These are phyloP conservation scores for Parotocinclus haroldoi DNA, from an alignment of 2,797 vertebrate species.

Conservation along the genomic window DNA sequence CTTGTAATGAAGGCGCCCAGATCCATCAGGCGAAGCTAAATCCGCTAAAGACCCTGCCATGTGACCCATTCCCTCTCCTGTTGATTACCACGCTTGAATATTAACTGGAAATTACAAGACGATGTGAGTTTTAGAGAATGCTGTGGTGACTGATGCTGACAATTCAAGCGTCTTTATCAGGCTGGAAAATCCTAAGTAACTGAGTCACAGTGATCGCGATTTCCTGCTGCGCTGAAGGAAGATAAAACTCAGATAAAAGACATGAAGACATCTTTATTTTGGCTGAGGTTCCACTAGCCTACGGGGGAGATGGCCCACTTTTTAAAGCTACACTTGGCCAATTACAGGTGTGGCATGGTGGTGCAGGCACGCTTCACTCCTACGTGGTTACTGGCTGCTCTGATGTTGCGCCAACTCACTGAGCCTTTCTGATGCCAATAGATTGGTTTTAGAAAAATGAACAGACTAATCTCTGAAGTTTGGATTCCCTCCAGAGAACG, in stretches of 20 bases:
- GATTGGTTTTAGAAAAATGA: too few species aligned
- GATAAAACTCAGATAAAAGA: constrained; percentile 5
- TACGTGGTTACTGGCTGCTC: constrained; percentile 32
- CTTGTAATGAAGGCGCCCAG: constrained; percentile 12
- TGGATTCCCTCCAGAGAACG: too few species aligned
- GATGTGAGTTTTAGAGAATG: too few species aligned
- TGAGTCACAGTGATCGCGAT: too few species aligned
- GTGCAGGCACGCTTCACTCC: constrained; percentile 19
- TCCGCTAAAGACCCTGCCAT: not conserved
- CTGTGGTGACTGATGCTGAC: too few species aligned
- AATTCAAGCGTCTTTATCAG: too few species aligned
- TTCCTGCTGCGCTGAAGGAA: not conserved
- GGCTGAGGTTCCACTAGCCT: constrained; percentile 32
- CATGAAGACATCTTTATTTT: constrained; percentile 33
- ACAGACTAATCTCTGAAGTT: too few species aligned
- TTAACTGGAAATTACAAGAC: not conserved
- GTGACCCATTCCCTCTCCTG: not conserved
- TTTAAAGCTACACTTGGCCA: constrained; percentile 25
- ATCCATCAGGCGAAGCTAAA: not conserved
- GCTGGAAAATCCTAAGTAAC: too few species aligned
- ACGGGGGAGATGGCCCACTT: constrained; percentile 42
- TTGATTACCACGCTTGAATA: not conserved
- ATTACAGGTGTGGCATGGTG: constrained; percentile 35
- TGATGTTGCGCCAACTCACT: constrained; percentile 25
- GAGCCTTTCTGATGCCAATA: not conserved